Conservation (phyloP, 1,140 invertebrate species). For the Bombus vancouverensis region DNA sequence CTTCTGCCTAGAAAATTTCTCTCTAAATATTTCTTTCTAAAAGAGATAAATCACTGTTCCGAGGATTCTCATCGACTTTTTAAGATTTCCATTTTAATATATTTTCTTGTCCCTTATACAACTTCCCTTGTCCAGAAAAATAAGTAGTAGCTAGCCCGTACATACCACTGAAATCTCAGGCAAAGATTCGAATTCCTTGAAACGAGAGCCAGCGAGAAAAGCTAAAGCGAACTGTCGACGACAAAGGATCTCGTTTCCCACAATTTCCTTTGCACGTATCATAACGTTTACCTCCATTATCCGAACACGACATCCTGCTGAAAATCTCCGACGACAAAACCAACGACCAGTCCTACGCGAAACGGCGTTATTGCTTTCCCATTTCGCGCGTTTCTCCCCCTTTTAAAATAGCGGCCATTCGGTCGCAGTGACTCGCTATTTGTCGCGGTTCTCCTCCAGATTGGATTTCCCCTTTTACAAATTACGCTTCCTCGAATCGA, state of each 20-base stretch:
- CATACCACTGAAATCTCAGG: not conserved
- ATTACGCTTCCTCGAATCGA: slow-evolving; percentile 27
- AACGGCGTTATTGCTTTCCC: slow-evolving; percentile 30
- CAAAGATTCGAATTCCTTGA: not conserved
- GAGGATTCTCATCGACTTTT: not conserved
- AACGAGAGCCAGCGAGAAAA: not conserved
- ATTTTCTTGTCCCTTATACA: not conserved
- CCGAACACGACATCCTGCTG: not conserved
- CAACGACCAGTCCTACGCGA: not conserved
- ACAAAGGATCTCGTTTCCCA: not conserved
- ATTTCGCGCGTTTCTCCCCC: slow-evolving; percentile 12
- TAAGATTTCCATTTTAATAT: not conserved
- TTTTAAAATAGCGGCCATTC: slow-evolving; percentile 32
- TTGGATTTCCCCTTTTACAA: slow-evolving; percentile 41
- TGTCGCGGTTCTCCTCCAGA: slow-evolving; percentile 42
- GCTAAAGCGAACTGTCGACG: not conserved
- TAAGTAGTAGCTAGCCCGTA: not conserved
- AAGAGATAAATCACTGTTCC: not conserved
- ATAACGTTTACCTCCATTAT: slow-evolving; percentile 35
- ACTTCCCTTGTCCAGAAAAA: no score
- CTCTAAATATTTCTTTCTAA: not conserved
- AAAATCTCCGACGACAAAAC: slow-evolving; percentile 3
- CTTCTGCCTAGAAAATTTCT: not conserved
- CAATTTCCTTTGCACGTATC: slow-evolving; percentile 6
- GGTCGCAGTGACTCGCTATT: slow-evolving; percentile 23